These are phyloP conservation scores for Dendropsophus ebraccatus DNA, from an alignment of 2,113 vertebrate genomes.

Conservation along the genomic window DNA sequence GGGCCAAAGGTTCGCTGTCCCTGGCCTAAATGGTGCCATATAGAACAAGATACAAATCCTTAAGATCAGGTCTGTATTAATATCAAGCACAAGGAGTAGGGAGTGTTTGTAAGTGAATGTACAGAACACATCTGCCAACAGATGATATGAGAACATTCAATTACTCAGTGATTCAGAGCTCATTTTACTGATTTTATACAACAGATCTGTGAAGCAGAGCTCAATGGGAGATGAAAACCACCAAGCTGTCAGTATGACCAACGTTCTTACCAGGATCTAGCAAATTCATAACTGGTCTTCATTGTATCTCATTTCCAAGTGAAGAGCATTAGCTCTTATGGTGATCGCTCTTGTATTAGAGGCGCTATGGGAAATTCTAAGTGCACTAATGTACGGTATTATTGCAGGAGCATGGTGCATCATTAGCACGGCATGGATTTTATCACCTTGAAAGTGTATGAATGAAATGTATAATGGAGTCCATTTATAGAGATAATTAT, in stretches of 20 bases:
- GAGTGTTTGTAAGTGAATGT: neutral
- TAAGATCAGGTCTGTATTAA: neutral
- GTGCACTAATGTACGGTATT: neutral
- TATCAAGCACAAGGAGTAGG: neutral
- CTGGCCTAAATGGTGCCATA: neutral
- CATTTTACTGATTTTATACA: slow-evolving; percentile 42
- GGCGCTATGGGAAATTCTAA: neutral
- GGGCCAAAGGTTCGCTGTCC: no score
- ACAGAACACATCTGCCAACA: slow-evolving; percentile 17
- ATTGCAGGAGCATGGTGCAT: neutral
- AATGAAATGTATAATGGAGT: neutral
- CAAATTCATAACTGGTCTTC: slow-evolving; percentile 41
- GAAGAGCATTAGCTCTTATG: slow-evolving; percentile 36
- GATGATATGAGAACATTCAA: slow-evolving; percentile 47
- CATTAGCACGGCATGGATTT: neutral
- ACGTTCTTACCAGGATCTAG: slow-evolving; percentile 11
- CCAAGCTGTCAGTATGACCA: slow-evolving; percentile 25
- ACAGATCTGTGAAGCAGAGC: slow-evolving; percentile 22
- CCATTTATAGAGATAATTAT: neutral
- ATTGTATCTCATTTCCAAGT: slow-evolving; percentile 31
- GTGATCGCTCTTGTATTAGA: slow-evolving; percentile 12
- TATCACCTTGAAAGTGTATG: neutral
- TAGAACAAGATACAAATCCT: neutral
- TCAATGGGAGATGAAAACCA: slow-evolving; percentile 42
- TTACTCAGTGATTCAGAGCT: slow-evolving; percentile 30